Evolutionary conservation across 2,888 invertebrate species (phyloP).

Genomic region (Acronicta alni): DNA sequence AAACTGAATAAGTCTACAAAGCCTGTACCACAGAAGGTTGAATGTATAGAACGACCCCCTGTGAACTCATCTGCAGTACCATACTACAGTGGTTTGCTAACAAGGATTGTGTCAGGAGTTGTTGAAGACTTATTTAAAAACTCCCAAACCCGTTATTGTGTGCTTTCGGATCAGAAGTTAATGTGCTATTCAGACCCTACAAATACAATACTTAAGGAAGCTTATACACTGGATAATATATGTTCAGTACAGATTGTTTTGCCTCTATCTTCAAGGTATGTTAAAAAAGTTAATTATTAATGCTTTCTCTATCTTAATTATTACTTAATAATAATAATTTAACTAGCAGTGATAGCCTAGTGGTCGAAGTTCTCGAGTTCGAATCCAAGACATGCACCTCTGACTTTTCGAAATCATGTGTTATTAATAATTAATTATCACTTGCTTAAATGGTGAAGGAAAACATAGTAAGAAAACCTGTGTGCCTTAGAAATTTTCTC

Average conservation of each 20-base stretch:
- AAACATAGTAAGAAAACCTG: too few species aligned
- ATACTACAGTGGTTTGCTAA: constrained; percentile 90
- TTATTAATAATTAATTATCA: too few species aligned
- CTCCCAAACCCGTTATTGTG: constrained; percentile 92
- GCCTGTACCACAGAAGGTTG: constrained; percentile 63
- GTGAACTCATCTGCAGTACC: constrained; percentile 81
- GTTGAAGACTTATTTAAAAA: constrained; percentile 94
- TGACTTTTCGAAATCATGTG: too few species aligned
- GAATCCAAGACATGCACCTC: too few species aligned
- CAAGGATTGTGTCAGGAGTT: constrained; percentile 89
- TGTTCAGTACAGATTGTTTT: constrained; percentile 91
- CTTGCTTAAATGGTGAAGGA: too few species aligned
- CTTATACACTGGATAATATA: constrained; percentile 91
- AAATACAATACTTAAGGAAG: constrained; percentile 91
- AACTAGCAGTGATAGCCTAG: too few species aligned
- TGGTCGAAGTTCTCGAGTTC: too few species aligned
- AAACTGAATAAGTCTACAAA: constrained; percentile 74
- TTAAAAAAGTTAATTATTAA: constrained; percentile 3
- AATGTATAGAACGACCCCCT: constrained; percentile 85
- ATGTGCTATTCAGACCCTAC: constrained; percentile 93
- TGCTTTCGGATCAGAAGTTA: constrained; percentile 92
- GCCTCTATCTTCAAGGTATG: constrained; percentile 85
- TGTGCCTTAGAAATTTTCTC: too few species aligned
- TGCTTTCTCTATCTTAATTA: too few species aligned
- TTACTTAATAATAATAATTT: too few species aligned